phyloP scores from a whole-genome alignment of 1,140 invertebrate species.

The Leptonema lineaticorne region DNA sequence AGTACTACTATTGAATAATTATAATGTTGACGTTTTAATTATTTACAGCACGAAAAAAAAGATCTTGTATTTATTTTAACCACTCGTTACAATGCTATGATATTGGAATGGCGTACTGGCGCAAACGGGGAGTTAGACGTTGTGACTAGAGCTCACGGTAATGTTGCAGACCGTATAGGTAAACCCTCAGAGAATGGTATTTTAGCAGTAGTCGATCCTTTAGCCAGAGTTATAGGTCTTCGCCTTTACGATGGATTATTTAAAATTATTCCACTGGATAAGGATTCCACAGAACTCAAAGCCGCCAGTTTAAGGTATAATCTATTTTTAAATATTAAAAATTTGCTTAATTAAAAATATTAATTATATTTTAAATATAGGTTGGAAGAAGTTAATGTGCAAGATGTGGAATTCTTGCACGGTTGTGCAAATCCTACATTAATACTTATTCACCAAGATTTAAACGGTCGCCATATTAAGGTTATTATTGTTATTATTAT shows the following conservation, averaged over 20 bases:
- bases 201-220: constrained; percentile 93
- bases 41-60: constrained; percentile 83
- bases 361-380: constrained; percentile 54
- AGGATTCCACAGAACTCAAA: constrained; percentile 90
- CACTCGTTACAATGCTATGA: constrained; percentile 93
- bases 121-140: constrained; percentile 81
- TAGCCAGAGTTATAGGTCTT: constrained; percentile 91
- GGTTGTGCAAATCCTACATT: constrained; percentile 92
- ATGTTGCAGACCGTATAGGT: constrained; percentile 88
- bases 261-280: constrained; percentile 93
- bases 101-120: constrained; percentile 80
- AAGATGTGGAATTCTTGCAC: constrained; percentile 94
- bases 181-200: constrained; percentile 93
- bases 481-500: constrained; percentile 41
- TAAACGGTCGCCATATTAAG: constrained; percentile 91
- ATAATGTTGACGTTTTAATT: background rate
- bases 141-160: constrained; percentile 93
- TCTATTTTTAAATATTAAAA: background rate
- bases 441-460: constrained; percentile 94
- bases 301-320: constrained; percentile 85
- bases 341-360: background rate
- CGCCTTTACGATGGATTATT: constrained; percentile 95
- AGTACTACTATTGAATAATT: background rate
- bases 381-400: constrained; percentile 93
- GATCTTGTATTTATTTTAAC: constrained; percentile 95